phyloP scores from a whole-genome alignment of 2,797 vertebrate genomes.

The Petrocephalus schoutedeni region DNA sequence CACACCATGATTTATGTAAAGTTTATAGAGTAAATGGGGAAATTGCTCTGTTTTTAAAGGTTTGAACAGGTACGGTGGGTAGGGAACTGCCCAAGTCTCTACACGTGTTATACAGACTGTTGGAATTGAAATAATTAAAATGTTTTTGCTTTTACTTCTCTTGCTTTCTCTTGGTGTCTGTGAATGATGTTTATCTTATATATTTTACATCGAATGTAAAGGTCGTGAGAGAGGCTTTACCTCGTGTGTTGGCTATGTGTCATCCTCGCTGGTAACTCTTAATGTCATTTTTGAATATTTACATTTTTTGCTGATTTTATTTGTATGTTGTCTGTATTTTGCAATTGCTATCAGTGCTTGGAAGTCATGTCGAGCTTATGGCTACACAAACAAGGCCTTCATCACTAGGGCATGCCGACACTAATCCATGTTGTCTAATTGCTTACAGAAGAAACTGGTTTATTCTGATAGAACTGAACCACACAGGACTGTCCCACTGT shows the following conservation, averaged over 20 bases:
- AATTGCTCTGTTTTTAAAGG: slow-evolving; percentile 39
- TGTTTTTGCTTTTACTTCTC: slow-evolving; percentile 23
- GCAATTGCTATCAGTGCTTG: not conserved
- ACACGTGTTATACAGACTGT: slow-evolving; percentile 27
- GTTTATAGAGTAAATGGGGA: slow-evolving; percentile 55
- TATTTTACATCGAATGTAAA: not conserved
- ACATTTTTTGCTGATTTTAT: not conserved
- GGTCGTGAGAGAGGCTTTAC: not conserved
- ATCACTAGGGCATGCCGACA: not conserved
- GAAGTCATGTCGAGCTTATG: not conserved
- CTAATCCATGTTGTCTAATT: not conserved
- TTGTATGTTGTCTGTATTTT: not conserved
- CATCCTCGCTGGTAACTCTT: not conserved
- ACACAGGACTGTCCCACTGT: not conserved
- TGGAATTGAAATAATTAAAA: slow-evolving; percentile 29
- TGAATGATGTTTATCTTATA: not conserved
- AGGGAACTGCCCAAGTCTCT: not conserved
- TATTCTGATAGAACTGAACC: not conserved
- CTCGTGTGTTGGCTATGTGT: not conserved
- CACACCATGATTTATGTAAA: slow-evolving; percentile 52
- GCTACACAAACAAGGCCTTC: not conserved
- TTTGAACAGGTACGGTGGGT: slow-evolving; percentile 15
- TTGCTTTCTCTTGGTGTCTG: not conserved
- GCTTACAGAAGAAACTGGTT: not conserved
- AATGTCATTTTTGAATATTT: not conserved